phyloP scores from a whole-genome alignment of 2,113 vertebrate species.

The Zosterops pallidus region DNA sequence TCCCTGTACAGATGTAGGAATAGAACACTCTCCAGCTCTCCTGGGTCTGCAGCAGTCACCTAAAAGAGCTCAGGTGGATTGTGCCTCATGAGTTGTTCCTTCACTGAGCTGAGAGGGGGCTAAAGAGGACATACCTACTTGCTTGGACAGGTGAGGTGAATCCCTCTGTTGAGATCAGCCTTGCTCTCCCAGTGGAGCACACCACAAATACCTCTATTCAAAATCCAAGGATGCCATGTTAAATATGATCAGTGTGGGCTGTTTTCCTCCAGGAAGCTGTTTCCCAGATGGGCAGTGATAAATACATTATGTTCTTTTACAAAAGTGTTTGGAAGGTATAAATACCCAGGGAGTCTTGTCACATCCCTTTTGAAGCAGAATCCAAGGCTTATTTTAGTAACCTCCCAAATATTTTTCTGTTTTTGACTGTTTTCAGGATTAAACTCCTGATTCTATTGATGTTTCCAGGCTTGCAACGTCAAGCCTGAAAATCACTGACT shows the following conservation, averaged over 20 bases:
- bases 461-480: neutral
- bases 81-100: neutral
- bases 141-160: neutral
- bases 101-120: neutral
- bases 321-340: neutral
- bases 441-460: neutral
- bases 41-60: neutral
- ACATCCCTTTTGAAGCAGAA: neutral
- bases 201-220: neutral
- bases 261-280: neutral
- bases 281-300: neutral
- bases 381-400: conserved; percentile 1
- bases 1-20: neutral
- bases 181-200: rapidly evolving
- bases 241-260: neutral
- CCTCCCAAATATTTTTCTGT: rapidly evolving
- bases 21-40: neutral
- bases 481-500: neutral
- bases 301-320: neutral
- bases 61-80: neutral
- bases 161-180: neutral
- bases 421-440: conserved; percentile 10
- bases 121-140: rapidly evolving
- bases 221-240: neutral
- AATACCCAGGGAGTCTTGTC: neutral